phyloP scores from a whole-genome alignment of 2,888 invertebrate genomes.

The Leucophenga maculata region DNA sequence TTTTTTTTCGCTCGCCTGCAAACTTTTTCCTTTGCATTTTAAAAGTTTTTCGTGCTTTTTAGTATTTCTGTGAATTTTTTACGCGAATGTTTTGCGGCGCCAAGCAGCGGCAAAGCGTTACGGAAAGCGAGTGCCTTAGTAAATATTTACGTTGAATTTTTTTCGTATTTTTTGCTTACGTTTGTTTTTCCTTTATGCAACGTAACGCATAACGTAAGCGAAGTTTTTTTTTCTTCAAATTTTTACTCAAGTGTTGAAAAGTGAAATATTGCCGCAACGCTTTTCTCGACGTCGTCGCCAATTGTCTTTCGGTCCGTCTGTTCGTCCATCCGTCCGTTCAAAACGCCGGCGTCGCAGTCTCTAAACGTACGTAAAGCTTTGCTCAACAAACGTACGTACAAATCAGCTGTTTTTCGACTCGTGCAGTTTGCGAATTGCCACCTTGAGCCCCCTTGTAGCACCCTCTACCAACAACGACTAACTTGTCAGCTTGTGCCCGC shows the following conservation, averaged over 20 bases:
- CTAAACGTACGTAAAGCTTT: not conserved
- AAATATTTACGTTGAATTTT: slow-evolving; percentile 6
- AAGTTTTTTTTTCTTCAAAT: slow-evolving; percentile 17
- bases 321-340: too few species aligned
- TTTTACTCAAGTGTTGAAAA: slow-evolving; percentile 42
- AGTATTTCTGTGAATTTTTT: slow-evolving; percentile 27
- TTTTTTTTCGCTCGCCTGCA: not conserved
- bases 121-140: slow-evolving; percentile 24
- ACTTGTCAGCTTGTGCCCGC: not conserved
- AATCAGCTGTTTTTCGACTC: too few species aligned
- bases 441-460: too few species aligned
- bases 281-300: slow-evolving; percentile 29
- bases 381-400: too few species aligned
- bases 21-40: slow-evolving; percentile 11
- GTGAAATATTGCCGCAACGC: slow-evolving; percentile 34
- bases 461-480: too few species aligned
- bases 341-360: not conserved
- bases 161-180: too few species aligned
- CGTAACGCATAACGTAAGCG: slow-evolving; percentile 45
- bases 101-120: slow-evolving; percentile 11
- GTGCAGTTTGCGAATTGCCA: too few species aligned
- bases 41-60: slow-evolving; percentile 18
- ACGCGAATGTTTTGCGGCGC: slow-evolving; percentile 27
- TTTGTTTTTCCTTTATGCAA: slow-evolving; percentile 1
- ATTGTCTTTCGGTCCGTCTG: too few species aligned